Evolutionary conservation across 2,888 invertebrate species (phyloP).

Genomic region (Pocota personata): DNA sequence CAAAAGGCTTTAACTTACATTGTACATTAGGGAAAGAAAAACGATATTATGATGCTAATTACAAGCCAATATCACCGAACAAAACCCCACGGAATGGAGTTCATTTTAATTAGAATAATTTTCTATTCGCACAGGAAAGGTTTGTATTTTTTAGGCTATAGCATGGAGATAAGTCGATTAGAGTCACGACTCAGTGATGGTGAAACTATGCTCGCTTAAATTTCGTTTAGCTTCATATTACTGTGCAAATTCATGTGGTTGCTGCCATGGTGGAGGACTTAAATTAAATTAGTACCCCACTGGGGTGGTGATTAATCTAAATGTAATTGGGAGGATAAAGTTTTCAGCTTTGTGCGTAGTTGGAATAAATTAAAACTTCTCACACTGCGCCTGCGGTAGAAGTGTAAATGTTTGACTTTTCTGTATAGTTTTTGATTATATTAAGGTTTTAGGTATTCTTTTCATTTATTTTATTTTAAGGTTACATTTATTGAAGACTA

Average conservation of each 20-base stretch:
- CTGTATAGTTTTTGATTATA: constrained; percentile 20
- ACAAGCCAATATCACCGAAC: constrained; percentile 23
- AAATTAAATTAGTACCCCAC: constrained; percentile 22
- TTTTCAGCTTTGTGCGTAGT: constrained; percentile 20
- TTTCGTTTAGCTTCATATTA: background rate
- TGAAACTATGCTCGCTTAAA: constrained; percentile 1
- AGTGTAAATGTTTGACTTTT: constrained; percentile 27
- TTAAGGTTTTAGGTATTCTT: background rate
- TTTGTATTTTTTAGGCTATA: background rate
- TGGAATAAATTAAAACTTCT: constrained; percentile 8
- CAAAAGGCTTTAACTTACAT: background rate
- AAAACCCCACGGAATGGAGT: background rate
- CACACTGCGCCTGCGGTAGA: background rate
- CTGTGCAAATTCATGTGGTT: background rate
- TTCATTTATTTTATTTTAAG: no score
- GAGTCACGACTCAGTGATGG: background rate
- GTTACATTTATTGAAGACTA: no score
- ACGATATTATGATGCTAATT: constrained; percentile 26
- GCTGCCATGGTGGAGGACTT: background rate
- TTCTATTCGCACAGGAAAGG: background rate
- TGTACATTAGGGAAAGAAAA: background rate
- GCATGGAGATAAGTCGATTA: background rate
- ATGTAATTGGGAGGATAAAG: constrained; percentile 22
- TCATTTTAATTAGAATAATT: constrained; percentile 33
- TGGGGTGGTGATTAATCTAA: constrained; percentile 15